Conservation (phyloP, 2,888 invertebrate species). For the Schizaphis graminum region DNA sequence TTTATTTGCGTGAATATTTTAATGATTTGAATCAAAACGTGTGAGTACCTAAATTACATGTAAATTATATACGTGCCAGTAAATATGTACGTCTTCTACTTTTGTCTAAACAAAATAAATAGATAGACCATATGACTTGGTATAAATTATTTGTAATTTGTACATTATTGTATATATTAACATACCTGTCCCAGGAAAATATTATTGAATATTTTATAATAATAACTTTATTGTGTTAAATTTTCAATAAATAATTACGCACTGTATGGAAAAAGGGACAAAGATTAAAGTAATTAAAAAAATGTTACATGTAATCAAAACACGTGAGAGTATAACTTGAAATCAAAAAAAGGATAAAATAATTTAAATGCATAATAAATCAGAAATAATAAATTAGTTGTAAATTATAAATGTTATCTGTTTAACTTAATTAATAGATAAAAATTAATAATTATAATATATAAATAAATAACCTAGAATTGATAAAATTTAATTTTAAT, state of each 20-base stretch:
- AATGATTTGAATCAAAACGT: background rate
- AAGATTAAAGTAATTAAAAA: background rate
- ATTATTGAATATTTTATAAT: background rate
- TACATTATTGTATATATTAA: background rate
- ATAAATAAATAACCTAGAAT: too few species aligned
- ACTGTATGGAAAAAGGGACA: background rate
- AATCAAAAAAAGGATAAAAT: background rate
- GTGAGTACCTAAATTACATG: background rate
- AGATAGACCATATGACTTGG: background rate
- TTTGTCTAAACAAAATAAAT: background rate
- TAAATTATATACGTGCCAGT: background rate
- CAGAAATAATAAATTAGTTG: background rate
- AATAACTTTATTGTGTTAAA: background rate
- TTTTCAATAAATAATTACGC: background rate
- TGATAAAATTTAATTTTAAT: background rate
- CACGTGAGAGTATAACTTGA: background rate
- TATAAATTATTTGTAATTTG: background rate
- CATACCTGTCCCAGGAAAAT: background rate
- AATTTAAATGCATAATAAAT: background rate
- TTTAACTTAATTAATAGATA: background rate
- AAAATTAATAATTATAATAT: too few species aligned
- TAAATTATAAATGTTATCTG: background rate
- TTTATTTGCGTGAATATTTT: background rate
- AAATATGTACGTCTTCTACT: background rate
- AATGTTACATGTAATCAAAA: background rate